Conservation (phyloP, 1,140 invertebrate genomes). For the Lerema accius region DNA sequence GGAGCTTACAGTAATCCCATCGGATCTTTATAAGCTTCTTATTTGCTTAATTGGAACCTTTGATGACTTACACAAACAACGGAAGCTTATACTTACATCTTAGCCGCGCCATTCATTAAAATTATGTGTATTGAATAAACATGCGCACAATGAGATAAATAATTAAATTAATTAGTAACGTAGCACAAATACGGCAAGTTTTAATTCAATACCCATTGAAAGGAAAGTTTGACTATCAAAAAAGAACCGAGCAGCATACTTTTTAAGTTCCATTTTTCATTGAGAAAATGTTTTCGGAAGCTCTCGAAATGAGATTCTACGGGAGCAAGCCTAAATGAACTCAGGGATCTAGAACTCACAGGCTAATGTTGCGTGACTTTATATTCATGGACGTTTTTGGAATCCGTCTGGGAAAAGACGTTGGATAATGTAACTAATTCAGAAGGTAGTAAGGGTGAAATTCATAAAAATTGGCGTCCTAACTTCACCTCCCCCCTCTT, state of each 20-base stretch:
- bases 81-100: constrained; percentile 27
- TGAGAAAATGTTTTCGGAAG: constrained; percentile 68
- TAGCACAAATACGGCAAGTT: constrained; percentile 76
- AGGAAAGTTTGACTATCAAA: constrained; percentile 53
- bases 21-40: constrained; percentile 21
- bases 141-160: constrained; percentile 72
- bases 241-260: constrained; percentile 56
- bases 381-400: constrained; percentile 68
- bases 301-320: constrained; percentile 68
- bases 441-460: constrained; percentile 37
- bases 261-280: constrained; percentile 69
- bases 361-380: constrained; percentile 49
- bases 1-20: constrained; percentile 42
- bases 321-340: constrained; percentile 46
- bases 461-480: constrained; percentile 34
- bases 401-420: constrained; percentile 50
- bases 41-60: constrained; percentile 23
- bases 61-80: constrained; percentile 23
- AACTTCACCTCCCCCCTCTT: constrained; percentile 52
- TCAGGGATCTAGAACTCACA: constrained; percentile 47
- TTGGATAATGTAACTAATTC: constrained; percentile 48
- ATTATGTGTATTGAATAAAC: constrained; percentile 68
- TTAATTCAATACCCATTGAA: constrained; percentile 79
- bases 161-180: constrained; percentile 81
- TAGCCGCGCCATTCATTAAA: constrained; percentile 42